Evolutionary conservation across 2,113 vertebrate genomes (phyloP).

Genomic region (Cephalopterus ornatus): DNA sequence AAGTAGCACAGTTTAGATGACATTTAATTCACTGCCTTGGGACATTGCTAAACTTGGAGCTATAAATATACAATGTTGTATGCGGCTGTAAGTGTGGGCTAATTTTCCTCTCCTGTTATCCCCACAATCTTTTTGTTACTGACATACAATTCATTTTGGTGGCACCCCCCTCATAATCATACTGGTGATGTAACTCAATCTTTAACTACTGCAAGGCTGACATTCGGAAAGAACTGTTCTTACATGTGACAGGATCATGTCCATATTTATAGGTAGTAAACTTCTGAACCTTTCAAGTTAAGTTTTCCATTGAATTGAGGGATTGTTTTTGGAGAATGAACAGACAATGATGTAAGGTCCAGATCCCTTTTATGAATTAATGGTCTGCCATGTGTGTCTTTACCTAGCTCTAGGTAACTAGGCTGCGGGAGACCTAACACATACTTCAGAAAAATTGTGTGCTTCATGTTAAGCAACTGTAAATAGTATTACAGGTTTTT

Average conservation of each 20-base stretch:
- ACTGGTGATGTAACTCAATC: rapidly evolving
- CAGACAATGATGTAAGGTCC: background rate
- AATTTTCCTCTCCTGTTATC: background rate
- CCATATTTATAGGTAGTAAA: background rate
- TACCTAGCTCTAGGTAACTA: background rate
- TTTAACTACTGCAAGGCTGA: background rate
- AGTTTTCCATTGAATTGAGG: background rate
- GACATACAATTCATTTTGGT: background rate
- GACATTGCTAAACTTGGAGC: background rate
- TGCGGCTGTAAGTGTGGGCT: background rate
- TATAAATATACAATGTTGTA: background rate
- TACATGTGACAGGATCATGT: rapidly evolving
- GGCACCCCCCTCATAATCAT: background rate
- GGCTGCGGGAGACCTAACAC: background rate
- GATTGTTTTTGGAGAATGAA: background rate
- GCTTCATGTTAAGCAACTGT: background rate
- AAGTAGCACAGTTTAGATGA: background rate
- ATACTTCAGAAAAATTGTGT: background rate
- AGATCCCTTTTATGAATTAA: background rate
- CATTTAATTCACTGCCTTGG: background rate
- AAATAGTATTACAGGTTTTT: background rate
- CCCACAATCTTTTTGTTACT: background rate
- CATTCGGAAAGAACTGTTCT: background rate
- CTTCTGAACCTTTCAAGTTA: background rate
- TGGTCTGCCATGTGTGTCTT: background rate